Percentiles rank a stretch among this genome's conserved stretches.
phyloP scores from a whole-genome alignment of 2,797 vertebrate species.

The Taenioides sp. region DNA sequence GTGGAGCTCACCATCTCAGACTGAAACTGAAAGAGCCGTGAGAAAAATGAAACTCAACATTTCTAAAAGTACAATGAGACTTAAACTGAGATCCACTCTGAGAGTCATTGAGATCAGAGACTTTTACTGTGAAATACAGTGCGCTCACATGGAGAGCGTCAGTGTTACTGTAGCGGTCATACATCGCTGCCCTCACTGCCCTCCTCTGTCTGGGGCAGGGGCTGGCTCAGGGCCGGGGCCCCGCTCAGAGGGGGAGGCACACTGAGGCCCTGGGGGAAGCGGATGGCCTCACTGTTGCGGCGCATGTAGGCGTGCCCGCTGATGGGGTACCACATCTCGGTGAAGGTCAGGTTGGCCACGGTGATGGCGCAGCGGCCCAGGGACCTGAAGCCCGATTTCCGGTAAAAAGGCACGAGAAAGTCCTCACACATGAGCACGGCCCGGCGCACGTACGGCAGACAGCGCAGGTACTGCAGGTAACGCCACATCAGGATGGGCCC shows the following conservation, averaged over 20 bases:
- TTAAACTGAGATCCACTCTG: conserved; percentile 1
- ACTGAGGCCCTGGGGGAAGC: conserved; percentile 64
- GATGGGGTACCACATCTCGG: conserved; percentile 86
- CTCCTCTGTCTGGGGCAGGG: conserved; percentile 51
- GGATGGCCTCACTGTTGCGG: conserved; percentile 85
- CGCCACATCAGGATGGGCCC: conserved; percentile 91
- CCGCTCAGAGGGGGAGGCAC: conserved; percentile 62
- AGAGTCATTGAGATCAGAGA: background rate
- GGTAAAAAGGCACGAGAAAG: conserved; percentile 88
- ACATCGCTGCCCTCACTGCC: conserved; percentile 43
- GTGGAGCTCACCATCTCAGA: background rate
- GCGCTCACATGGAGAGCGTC: no score
- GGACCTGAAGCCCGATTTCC: conserved; percentile 85
- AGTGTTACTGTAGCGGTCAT: conserved; percentile 6
- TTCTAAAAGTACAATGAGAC: background rate
- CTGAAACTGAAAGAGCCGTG: background rate
- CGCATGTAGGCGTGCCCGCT: conserved; percentile 85
- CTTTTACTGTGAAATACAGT: background rate
- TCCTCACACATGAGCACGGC: conserved; percentile 90
- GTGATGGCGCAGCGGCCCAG: conserved; percentile 84
- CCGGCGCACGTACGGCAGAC: conserved; percentile 80
- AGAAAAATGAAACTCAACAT: background rate
- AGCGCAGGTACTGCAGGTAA: conserved; percentile 88
- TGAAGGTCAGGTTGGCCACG: conserved; percentile 84
- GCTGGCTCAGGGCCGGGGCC: conserved; percentile 56